phyloP scores from a whole-genome alignment of 2,797 vertebrate genomes.

The Saguinus oedipus region DNA sequence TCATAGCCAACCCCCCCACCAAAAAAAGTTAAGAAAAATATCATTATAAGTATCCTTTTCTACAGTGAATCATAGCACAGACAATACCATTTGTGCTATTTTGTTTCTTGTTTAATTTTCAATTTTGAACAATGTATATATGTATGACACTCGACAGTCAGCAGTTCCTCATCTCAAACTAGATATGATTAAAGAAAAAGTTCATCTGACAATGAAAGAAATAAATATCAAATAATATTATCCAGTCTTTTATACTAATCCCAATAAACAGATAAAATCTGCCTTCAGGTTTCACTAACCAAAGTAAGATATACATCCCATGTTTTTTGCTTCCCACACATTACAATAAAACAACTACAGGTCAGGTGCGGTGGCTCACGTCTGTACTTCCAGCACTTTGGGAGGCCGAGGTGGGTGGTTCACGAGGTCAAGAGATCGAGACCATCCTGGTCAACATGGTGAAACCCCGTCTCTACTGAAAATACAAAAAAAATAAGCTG shows the following conservation, averaged over 20 bases:
- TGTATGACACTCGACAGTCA: neutral
- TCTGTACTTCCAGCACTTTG: too few relatives aligned
- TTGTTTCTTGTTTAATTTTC: neutral
- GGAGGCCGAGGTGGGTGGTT: too few relatives aligned
- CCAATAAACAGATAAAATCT: conserved; percentile 51
- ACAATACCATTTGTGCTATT: neutral
- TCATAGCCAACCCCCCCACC: neutral
- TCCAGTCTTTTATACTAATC: neutral
- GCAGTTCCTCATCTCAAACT: neutral
- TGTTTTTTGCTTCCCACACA: neutral
- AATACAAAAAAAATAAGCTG: too few relatives aligned
- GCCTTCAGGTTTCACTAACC: neutral
- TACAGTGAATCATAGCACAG: neutral
- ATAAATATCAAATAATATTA: conserved; percentile 11
- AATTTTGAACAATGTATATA: neutral
- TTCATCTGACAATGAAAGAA: neutral
- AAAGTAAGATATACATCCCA: neutral
- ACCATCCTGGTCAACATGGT: too few relatives aligned
- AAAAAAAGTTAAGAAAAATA: neutral
- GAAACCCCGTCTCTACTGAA: too few relatives aligned
- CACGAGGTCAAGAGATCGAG: too few relatives aligned
- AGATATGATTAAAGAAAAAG: conserved; percentile 31
- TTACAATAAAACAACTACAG: conserved; percentile 26
- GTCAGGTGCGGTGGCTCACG: too few relatives aligned
- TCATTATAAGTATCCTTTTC: neutral